These are phyloP conservation scores for Donacobius atricapilla DNA, from an alignment of 2,113 vertebrate genomes.

Conservation along the genomic window DNA sequence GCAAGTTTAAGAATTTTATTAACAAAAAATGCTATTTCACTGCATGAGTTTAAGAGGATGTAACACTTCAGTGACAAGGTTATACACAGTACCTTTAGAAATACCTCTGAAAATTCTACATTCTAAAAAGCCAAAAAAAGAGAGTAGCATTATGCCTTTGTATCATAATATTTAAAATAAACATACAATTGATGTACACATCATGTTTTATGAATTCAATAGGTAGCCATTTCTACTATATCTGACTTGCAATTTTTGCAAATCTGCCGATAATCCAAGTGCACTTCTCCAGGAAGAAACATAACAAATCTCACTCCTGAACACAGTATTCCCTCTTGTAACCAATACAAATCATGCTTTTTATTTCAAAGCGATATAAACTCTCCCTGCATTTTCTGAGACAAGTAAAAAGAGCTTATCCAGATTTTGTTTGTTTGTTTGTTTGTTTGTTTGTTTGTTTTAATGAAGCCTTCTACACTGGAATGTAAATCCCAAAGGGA, in stretches of 20 bases:
- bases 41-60: background rate
- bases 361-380: background rate
- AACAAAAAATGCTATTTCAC: background rate
- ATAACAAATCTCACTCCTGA: background rate
- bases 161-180: background rate
- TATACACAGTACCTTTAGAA: background rate
- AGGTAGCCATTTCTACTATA: background rate
- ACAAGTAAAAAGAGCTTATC: background rate
- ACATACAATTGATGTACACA: too few species aligned
- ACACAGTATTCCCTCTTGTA: background rate
- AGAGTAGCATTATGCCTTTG: background rate
- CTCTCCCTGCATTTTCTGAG: background rate
- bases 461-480: background rate
- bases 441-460: background rate
- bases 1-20: background rate
- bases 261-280: background rate
- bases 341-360: background rate
- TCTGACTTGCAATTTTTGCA: background rate
- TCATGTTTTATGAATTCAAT: background rate
- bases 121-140: fast-evolving
- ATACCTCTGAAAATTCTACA: background rate
- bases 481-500: background rate
- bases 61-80: background rate
- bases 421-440: background rate
- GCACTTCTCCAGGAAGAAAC: background rate